These are phyloP conservation scores for Andrena hattorfiana DNA, from an alignment of 2,888 invertebrate genomes.

Conservation along the genomic window DNA sequence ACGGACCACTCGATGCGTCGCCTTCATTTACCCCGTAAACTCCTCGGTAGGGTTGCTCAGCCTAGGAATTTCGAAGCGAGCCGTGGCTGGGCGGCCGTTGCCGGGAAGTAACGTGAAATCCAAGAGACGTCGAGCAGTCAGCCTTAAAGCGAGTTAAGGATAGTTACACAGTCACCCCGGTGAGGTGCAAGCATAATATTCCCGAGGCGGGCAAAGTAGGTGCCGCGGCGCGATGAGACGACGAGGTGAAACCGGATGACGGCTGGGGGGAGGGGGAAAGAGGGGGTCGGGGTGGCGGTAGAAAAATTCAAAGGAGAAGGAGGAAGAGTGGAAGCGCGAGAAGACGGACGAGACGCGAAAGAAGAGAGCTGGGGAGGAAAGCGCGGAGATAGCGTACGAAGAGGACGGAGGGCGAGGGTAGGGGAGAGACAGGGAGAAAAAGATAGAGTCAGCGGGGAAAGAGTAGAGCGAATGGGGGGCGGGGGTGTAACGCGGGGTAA, in stretches of 20 bases:
- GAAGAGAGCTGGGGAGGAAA: constrained; percentile 50
- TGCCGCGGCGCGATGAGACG: constrained; percentile 70
- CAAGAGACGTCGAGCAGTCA: constrained; percentile 68
- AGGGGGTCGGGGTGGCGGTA: constrained; percentile 10
- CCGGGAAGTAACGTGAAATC: constrained; percentile 64
- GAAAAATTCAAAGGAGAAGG: constrained; percentile 10
- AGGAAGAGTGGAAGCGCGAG: constrained; percentile 15
- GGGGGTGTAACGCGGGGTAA: constrained; percentile 81
- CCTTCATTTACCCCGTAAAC: constrained; percentile 35
- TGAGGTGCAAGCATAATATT: constrained; percentile 76
- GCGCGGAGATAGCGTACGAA: constrained; percentile 56
- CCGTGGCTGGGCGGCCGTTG: constrained; percentile 22
- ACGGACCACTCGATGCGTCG: constrained; percentile 47
- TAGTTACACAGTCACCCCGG: constrained; percentile 71
- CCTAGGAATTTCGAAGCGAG: constrained; percentile 43
- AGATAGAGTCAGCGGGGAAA: constrained; percentile 52
- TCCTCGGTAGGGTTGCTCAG: background rate
- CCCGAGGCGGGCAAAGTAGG: constrained; percentile 74
- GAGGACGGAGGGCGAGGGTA: constrained; percentile 41
- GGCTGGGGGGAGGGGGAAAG: constrained; percentile 37
- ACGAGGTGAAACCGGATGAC: constrained; percentile 71
- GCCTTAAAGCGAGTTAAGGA: constrained; percentile 70
- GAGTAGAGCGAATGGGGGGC: constrained; percentile 53
- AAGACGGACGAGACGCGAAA: constrained; percentile 52
- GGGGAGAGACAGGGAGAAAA: constrained; percentile 40